Conservation (phyloP, 2,888 invertebrate genomes). For the Brenthis hecate region DNA sequence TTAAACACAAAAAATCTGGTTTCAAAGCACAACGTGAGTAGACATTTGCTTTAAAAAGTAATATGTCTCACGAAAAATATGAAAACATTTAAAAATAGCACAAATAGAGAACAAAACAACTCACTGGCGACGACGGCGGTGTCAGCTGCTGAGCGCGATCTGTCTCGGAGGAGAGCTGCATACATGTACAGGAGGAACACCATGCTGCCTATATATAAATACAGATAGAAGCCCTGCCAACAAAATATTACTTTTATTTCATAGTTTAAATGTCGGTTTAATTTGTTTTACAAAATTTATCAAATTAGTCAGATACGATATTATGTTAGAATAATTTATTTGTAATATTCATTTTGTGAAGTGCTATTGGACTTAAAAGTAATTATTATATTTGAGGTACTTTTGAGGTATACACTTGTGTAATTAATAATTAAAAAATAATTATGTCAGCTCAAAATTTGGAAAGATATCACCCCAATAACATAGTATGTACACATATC, state of each 20-base stretch:
- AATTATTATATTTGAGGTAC: too few species aligned
- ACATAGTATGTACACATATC: too few species aligned
- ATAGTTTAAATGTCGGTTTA: not conserved
- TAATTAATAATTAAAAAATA: too few species aligned
- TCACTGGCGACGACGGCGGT: constrained; percentile 75
- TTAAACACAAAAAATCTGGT: constrained; percentile 3
- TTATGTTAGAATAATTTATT: too few species aligned
- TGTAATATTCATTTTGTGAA: too few species aligned
- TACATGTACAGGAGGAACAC: constrained; percentile 92
- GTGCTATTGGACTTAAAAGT: too few species aligned
- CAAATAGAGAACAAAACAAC: constrained; percentile 47
- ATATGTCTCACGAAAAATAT: constrained; percentile 6
- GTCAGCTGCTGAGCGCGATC: constrained; percentile 79
- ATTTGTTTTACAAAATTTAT: too few species aligned
- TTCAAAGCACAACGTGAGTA: constrained; percentile 2
- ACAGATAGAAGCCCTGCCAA: constrained; percentile 90
- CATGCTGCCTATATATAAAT: constrained; percentile 93
- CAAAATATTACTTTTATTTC: not conserved
- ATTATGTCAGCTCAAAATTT: too few species aligned
- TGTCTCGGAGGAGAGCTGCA: constrained; percentile 87
- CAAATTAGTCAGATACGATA: too few species aligned
- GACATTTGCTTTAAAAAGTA: constrained; percentile 5
- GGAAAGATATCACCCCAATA: too few species aligned
- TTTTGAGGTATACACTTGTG: too few species aligned
- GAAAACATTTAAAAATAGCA: constrained; percentile 18